Conservation (phyloP, 2,113 vertebrate species). For the Poeciliopsis prolifica region DNA sequence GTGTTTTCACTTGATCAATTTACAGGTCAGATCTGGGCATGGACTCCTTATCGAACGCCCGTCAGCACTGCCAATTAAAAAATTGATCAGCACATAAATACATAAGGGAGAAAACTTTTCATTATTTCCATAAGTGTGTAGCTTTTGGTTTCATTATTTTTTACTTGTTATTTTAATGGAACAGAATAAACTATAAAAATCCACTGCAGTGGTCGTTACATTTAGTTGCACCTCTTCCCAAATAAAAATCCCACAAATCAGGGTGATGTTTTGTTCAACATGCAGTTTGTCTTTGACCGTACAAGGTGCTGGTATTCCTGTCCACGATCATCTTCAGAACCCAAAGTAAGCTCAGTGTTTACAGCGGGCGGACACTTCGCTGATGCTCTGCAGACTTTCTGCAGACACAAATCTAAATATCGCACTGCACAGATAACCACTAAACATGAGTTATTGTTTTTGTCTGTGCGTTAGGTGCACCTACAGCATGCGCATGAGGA, state of each 20-base stretch:
- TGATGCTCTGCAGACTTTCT: slow-evolving; percentile 69
- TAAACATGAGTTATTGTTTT: slow-evolving; percentile 42
- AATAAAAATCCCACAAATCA: not conserved
- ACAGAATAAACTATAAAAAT: not conserved
- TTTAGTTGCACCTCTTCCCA: not conserved
- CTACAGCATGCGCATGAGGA: slow-evolving; percentile 20
- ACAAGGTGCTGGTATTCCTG: slow-evolving; percentile 63
- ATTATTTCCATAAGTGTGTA: not conserved
- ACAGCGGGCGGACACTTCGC: slow-evolving; percentile 41
- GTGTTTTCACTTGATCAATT: not conserved
- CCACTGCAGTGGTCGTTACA: not conserved
- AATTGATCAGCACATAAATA: too few species aligned
- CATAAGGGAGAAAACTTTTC: not conserved
- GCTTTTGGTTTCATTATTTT: not conserved
- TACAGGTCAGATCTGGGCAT: not conserved
- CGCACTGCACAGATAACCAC: slow-evolving; percentile 57
- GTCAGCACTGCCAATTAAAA: not conserved
- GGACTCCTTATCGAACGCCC: not conserved
- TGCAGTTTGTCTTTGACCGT: slow-evolving; percentile 63
- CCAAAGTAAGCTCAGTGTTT: slow-evolving; percentile 69
- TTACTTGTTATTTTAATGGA: not conserved
- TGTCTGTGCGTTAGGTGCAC: slow-evolving; percentile 21
- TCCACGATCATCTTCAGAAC: slow-evolving; percentile 33
- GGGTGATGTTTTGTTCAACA: not conserved
- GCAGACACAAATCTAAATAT: slow-evolving; percentile 75